A percentile compares a stretch with the other conserved stretches of the same genome.
Evolutionary conservation across 2,797 vertebrate genomes (phyloP).

Genomic region (Coranthus polyacanthus): DNA sequence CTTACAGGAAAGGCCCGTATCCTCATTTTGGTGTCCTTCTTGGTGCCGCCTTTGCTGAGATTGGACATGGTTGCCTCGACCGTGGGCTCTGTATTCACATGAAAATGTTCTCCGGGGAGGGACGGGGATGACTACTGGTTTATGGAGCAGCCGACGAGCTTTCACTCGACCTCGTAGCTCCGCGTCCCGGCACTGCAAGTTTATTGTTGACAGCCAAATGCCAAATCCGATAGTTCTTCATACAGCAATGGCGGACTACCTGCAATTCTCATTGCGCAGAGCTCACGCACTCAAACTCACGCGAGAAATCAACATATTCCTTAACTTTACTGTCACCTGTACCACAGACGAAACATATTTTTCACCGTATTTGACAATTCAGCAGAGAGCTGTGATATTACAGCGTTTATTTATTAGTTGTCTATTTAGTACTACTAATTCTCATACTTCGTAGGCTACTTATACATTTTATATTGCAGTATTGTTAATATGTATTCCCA

Average conservation of each 20-base stretch:
- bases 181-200: constrained; percentile 74
- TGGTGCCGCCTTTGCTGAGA: constrained; percentile 97
- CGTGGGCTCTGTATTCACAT: constrained; percentile 85
- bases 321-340: constrained; percentile 16
- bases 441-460: too few species aligned
- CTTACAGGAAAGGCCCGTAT: constrained; percentile 99
- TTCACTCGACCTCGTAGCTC: constrained; percentile 80
- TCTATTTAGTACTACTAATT: not conserved
- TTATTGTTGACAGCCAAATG: constrained; percentile 87
- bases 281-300: constrained; percentile 77
- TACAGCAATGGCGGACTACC: constrained; percentile 91
- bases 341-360: too few species aligned
- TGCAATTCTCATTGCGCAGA: constrained; percentile 89
- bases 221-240: constrained; percentile 76
- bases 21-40: constrained; percentile 99
- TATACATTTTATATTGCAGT: too few species aligned
- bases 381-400: not conserved
- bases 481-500: too few species aligned
- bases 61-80: constrained; percentile 93
- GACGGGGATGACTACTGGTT: constrained; percentile 71
- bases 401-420: not conserved
- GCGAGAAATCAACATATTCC: constrained; percentile 70
- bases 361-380: not conserved
- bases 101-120: constrained; percentile 76
- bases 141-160: constrained; percentile 74